Evolutionary conservation across 1,140 invertebrate genomes (phyloP).

Genomic region (Himalopsyche phryganea): DNA sequence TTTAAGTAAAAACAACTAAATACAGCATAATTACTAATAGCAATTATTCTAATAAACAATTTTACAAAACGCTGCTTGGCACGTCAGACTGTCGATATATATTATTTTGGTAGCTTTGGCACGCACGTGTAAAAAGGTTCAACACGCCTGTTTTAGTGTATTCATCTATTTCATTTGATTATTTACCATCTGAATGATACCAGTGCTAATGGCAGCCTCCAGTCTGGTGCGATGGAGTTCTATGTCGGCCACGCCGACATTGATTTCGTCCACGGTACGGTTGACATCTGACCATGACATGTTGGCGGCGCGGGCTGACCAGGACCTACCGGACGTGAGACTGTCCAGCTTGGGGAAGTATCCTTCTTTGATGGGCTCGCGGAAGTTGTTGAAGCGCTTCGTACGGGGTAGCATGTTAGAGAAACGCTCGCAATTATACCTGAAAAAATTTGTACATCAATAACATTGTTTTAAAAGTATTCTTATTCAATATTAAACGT

Average conservation of each 20-base stretch:
- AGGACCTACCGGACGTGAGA: conserved; percentile 54
- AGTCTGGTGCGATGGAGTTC: conserved; percentile 67
- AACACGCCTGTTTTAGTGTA: too few species aligned
- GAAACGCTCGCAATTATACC: conserved; percentile 45
- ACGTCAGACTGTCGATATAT: too few species aligned
- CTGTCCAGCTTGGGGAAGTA: conserved; percentile 61
- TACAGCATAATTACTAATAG: too few species aligned
- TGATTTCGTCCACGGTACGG: conserved; percentile 55
- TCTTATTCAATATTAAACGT: too few species aligned
- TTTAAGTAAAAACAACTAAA: too few species aligned
- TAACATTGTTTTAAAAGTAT: too few species aligned
- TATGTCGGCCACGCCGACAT: conserved; percentile 60
- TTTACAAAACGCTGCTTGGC: too few species aligned
- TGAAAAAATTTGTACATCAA: background rate
- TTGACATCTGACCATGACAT: conserved; percentile 56
- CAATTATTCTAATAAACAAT: too few species aligned
- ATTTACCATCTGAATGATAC: conserved; percentile 42
- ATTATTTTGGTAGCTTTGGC: too few species aligned
- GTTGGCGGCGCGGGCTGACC: conserved; percentile 58
- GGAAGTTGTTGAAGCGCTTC: conserved; percentile 52
- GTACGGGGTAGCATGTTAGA: conserved; percentile 53
- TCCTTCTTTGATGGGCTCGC: conserved; percentile 52
- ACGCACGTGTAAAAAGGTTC: too few species aligned
- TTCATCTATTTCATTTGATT: too few species aligned
- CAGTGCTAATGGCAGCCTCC: conserved; percentile 65